Percentiles rank a stretch among this genome's conserved stretches.
phyloP scores from a whole-genome alignment of 2,113 vertebrate genomes.

The Tretioscincus oriximinensis region DNA sequence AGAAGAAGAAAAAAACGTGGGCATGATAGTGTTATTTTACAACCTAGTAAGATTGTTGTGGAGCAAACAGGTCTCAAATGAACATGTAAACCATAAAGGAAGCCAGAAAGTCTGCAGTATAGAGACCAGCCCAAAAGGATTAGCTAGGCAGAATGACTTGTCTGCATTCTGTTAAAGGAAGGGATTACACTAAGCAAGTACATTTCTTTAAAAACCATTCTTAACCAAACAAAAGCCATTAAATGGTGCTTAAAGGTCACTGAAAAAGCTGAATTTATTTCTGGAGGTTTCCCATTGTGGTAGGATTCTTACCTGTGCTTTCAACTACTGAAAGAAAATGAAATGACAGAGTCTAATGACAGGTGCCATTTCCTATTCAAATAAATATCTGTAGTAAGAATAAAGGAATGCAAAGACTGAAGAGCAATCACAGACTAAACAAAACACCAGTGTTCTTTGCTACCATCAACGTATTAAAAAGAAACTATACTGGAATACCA shows the following conservation, averaged over 20 bases:
- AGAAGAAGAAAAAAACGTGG: neutral
- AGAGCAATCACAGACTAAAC: conserved; percentile 67
- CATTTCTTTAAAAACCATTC: conserved; percentile 60
- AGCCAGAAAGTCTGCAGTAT: conserved; percentile 34
- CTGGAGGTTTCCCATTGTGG: conserved; percentile 45
- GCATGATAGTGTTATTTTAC: neutral
- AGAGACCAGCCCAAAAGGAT: conserved; percentile 54
- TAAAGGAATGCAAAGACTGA: conserved; percentile 70
- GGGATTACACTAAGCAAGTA: conserved; percentile 64
- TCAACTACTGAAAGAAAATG: conserved; percentile 67
- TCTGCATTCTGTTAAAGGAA: conserved; percentile 61
- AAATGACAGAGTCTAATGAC: conserved; percentile 72
- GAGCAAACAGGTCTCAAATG: neutral
- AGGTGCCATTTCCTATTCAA: conserved; percentile 72
- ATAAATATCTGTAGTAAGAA: conserved; percentile 66
- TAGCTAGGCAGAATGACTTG: conserved; percentile 50
- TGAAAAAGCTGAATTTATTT: conserved; percentile 67
- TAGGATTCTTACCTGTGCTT: conserved; percentile 12
- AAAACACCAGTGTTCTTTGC: conserved; percentile 66
- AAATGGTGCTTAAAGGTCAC: conserved; percentile 64
- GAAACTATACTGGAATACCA: conserved; percentile 55
- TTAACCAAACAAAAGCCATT: conserved; percentile 71
- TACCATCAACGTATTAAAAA: conserved; percentile 60
- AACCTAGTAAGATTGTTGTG: conserved; percentile 6
- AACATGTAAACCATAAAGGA: conserved; percentile 33